Conservation (phyloP, 2,888 invertebrate species). For the Aquatica leii region DNA sequence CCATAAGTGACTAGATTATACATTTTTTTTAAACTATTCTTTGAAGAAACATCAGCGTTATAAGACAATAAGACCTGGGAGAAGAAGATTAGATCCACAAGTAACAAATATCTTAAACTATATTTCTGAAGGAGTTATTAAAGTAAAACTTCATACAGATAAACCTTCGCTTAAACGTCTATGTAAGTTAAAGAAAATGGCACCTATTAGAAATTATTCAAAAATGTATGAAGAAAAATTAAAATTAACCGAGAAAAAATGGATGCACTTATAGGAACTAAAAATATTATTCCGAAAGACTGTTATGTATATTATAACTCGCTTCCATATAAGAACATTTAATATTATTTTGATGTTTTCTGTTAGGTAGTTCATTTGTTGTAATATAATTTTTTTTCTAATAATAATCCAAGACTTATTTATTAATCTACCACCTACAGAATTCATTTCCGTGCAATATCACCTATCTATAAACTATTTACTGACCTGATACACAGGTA, state of each 20-base stretch:
- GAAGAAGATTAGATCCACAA: no score
- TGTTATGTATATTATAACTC: not conserved
- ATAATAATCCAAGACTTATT: not conserved
- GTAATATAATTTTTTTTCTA: not conserved
- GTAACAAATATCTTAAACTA: not conserved
- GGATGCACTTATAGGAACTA: no score
- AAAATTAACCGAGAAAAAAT: constrained; percentile 2
- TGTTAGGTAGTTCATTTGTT: not conserved
- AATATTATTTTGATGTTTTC: not conserved
- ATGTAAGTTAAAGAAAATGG: not conserved
- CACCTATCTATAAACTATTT: not conserved
- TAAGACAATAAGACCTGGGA: no score
- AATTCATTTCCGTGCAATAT: not conserved
- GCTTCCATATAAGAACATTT: not conserved
- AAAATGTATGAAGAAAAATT: not conserved
- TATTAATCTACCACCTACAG: not conserved
- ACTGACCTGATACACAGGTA: not conserved
- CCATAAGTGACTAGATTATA: no score
- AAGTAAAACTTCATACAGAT: no score
- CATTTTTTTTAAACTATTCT: no score
- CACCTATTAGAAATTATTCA: not conserved
- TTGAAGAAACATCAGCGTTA: no score
- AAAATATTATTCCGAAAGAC: not conserved
- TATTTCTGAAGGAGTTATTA: not conserved
- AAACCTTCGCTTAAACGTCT: no score